Conservation (phyloP, 2,888 invertebrate genomes). For the Lymantria dispar region DNA sequence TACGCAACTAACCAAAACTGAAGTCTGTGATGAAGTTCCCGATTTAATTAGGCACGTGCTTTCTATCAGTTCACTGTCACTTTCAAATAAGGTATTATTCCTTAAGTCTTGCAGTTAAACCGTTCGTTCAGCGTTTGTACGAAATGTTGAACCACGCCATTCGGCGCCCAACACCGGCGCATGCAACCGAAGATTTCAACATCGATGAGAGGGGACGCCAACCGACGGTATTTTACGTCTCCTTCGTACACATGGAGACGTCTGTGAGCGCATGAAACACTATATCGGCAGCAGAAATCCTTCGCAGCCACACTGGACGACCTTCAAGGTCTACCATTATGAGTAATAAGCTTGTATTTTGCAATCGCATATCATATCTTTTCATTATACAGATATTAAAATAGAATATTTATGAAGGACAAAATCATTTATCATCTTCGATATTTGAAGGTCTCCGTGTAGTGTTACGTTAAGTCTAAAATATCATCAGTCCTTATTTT, state of each 20-base stretch:
- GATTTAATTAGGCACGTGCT: slow-evolving; percentile 23
- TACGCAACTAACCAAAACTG: slow-evolving; percentile 29
- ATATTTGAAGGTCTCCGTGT: too few relatives aligned
- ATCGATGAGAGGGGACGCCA: slow-evolving; percentile 58
- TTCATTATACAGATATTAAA: slow-evolving; percentile 56
- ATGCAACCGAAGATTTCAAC: slow-evolving; percentile 72
- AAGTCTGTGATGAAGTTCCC: slow-evolving; percentile 11
- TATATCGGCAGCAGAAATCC: slow-evolving; percentile 44
- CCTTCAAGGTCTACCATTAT: slow-evolving; percentile 73
- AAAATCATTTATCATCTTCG: neutral
- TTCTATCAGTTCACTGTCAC: slow-evolving; percentile 61
- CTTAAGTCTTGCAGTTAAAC: slow-evolving; percentile 55
- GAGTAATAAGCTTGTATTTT: slow-evolving; percentile 71
- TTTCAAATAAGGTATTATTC: slow-evolving; percentile 49
- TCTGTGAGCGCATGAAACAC: slow-evolving; percentile 38
- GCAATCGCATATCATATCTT: slow-evolving; percentile 59
- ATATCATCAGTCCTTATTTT: too few relatives aligned
- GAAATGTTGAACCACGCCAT: slow-evolving; percentile 39
- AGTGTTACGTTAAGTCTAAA: too few relatives aligned
- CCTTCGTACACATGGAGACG: slow-evolving; percentile 43
- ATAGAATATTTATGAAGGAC: slow-evolving; percentile 16
- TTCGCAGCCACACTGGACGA: slow-evolving; percentile 56
- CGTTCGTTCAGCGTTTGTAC: slow-evolving; percentile 51
- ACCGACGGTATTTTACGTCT: slow-evolving; percentile 44
- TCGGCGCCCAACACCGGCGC: slow-evolving; percentile 48